These are phyloP conservation scores for Athene cunicularia DNA, from an alignment of 2,113 vertebrate species.

Conservation along the genomic window DNA sequence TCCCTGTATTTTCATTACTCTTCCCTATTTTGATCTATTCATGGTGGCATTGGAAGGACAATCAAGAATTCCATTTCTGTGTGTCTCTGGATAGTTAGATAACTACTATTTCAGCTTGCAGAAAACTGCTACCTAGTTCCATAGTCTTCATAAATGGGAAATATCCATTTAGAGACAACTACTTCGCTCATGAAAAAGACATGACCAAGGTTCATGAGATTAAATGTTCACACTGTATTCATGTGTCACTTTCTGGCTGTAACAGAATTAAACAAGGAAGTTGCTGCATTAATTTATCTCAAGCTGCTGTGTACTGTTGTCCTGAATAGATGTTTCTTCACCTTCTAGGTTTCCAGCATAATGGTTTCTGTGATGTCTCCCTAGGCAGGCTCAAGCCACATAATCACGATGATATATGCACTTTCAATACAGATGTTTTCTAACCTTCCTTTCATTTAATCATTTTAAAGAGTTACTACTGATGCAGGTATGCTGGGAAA, in stretches of 20 bases:
- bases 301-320: background rate
- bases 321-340: background rate
- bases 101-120: background rate
- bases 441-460: background rate
- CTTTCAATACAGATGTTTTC: background rate
- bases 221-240: background rate
- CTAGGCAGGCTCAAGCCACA: background rate
- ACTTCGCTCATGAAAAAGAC: background rate
- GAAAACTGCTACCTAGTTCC: background rate
- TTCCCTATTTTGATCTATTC: slow-evolving; percentile 34
- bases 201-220: background rate
- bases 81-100: background rate
- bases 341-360: background rate
- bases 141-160: background rate
- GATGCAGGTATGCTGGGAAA: background rate
- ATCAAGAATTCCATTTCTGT: slow-evolving; percentile 22
- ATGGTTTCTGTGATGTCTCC: fast-evolving
- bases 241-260: background rate
- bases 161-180: background rate
- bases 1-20: slow-evolving; percentile 35
- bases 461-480: fast-evolving
- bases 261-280: background rate
- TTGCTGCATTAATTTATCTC: background rate
- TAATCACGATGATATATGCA: fast-evolving
- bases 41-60: background rate